Evolutionary conservation across 2,797 vertebrate genomes (phyloP).

Genomic region (Hylomyscus alleni): DNA sequence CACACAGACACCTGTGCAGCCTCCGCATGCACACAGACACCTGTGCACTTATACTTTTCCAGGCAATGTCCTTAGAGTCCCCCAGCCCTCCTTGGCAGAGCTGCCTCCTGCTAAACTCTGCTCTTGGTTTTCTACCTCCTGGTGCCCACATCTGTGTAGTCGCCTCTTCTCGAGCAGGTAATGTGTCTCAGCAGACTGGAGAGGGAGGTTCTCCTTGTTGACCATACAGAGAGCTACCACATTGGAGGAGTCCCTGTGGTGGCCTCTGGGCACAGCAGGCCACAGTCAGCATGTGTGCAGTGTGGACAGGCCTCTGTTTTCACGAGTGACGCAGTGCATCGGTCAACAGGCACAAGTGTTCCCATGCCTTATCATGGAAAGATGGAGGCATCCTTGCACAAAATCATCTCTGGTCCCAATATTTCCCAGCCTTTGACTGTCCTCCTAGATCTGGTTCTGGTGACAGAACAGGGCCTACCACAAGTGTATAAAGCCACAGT

Average conservation of each 20-base stretch:
- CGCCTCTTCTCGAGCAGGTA: background rate
- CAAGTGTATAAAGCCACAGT: background rate
- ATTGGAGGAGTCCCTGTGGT: accelerated
- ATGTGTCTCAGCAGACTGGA: background rate
- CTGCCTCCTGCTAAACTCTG: background rate
- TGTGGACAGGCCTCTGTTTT: background rate
- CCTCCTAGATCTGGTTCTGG: background rate
- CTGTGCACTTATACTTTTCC: background rate
- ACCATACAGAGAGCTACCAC: accelerated
- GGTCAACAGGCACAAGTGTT: background rate
- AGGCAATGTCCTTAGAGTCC: background rate
- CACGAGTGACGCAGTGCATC: background rate
- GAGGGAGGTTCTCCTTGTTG: background rate
- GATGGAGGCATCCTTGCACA: background rate
- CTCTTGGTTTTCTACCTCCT: background rate
- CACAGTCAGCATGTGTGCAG: background rate
- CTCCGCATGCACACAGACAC: background rate
- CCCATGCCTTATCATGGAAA: background rate
- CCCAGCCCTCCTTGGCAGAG: background rate
- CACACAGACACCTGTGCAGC: too few relatives aligned
- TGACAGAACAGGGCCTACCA: background rate
- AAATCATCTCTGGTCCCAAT: background rate
- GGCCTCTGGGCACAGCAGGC: background rate
- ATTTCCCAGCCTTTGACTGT: background rate
- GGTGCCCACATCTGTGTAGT: background rate